Evolutionary conservation across 1,140 invertebrate species (phyloP).

Genomic region (Neoseiulus cucumeris): DNA sequence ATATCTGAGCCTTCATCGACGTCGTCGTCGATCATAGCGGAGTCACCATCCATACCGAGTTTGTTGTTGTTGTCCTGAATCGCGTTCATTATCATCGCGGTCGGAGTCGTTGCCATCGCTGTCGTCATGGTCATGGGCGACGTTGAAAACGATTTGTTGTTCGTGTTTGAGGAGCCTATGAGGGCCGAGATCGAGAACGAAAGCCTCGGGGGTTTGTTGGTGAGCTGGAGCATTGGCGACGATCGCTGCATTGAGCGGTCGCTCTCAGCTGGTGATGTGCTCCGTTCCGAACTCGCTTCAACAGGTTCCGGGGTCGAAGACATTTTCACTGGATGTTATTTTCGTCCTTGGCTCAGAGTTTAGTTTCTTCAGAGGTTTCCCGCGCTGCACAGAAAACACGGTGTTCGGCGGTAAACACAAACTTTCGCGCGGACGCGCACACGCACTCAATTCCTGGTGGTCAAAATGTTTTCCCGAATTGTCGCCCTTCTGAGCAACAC

Average conservation of each 20-base stretch:
- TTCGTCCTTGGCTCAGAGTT: no score
- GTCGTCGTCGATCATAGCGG: neutral
- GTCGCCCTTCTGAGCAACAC: no score
- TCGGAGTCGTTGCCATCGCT: neutral
- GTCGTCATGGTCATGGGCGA: neutral
- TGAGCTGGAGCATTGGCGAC: neutral
- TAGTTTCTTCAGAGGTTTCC: no score
- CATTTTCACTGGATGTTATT: neutral
- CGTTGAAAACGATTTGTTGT: neutral
- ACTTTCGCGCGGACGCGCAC: no score
- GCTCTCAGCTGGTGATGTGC: neutral
- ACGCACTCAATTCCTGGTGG: no score
- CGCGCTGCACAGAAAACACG: no score
- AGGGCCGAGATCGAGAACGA: slow-evolving; percentile 17
- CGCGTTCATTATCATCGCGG: neutral
- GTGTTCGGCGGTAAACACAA: no score
- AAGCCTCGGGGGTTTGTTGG: slow-evolving; percentile 13
- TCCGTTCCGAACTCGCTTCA: neutral
- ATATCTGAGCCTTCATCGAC: neutral
- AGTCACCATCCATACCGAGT: neutral
- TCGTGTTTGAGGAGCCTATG: neutral
- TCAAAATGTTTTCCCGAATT: no score
- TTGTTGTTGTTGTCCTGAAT: neutral
- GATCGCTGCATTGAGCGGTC: neutral
- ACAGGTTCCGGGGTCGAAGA: neutral